Conservation (phyloP, 2,797 vertebrate genomes). For the Esox masquinongy region DNA sequence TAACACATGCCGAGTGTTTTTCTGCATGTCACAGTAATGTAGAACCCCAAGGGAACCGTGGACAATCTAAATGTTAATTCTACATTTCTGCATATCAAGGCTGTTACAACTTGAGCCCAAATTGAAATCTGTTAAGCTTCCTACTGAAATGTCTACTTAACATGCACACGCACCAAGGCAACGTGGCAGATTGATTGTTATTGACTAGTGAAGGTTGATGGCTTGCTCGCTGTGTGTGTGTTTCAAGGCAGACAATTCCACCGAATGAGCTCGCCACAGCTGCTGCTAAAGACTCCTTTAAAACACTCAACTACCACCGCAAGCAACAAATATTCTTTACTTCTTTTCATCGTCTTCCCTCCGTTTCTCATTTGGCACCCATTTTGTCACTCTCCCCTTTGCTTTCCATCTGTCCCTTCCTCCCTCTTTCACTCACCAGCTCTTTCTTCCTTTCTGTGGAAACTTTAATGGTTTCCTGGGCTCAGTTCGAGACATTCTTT, state of each 20-base stretch:
- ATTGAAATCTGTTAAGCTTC: not conserved
- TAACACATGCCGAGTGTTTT: too few relatives aligned
- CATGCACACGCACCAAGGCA: slow-evolving; percentile 25
- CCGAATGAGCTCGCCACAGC: slow-evolving; percentile 65
- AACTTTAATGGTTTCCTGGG: slow-evolving; percentile 77
- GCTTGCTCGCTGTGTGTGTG: slow-evolving; percentile 48
- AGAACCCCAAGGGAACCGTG: too few relatives aligned
- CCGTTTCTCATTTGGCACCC: slow-evolving; percentile 68
- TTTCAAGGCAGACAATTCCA: slow-evolving; percentile 34
- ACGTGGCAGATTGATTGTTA: slow-evolving; percentile 47
- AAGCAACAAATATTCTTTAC: slow-evolving; percentile 54
- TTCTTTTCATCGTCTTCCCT: slow-evolving; percentile 63
- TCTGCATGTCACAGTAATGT: too few relatives aligned
- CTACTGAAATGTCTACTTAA: slow-evolving; percentile 28
- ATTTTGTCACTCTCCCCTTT: slow-evolving; percentile 65
- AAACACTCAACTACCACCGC: slow-evolving; percentile 59
- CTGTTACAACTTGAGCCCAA: not conserved
- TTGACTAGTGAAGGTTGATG: slow-evolving; percentile 33
- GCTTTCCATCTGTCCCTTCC: slow-evolving; percentile 59
- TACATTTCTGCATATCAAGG: not conserved
- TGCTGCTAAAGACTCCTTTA: slow-evolving; percentile 60
- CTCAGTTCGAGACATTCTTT: slow-evolving; percentile 72
- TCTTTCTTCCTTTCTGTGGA: slow-evolving; percentile 67
- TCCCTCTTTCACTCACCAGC: slow-evolving; percentile 54
- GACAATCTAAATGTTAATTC: not conserved